Percentiles rank a stretch among this genome's conserved stretches.
These are phyloP conservation scores for Podarcis siculus DNA, from an alignment of 2,797 vertebrate genomes.

Conservation along the genomic window DNA sequence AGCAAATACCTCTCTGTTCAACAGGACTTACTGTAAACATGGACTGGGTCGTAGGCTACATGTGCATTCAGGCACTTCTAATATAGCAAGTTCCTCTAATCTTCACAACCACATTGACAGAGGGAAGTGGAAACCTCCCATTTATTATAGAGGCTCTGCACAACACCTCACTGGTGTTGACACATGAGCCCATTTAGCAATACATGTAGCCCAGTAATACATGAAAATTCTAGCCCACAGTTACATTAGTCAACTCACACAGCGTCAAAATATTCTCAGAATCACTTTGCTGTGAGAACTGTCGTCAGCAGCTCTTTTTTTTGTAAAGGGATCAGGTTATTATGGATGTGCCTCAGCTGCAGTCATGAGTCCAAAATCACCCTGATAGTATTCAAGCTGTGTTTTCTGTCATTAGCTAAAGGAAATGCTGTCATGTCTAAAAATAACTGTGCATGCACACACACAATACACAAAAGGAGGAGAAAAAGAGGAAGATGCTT, in stretches of 20 bases:
- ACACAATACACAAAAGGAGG: not conserved
- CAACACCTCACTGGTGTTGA: not conserved
- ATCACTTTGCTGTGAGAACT: not conserved
- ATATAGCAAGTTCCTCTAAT: not conserved
- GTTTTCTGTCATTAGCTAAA: constrained; percentile 50
- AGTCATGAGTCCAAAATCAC: not conserved
- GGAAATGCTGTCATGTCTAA: constrained; percentile 65
- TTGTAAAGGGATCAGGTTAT: not conserved
- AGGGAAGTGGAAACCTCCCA: not conserved
- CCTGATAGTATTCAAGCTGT: not conserved
- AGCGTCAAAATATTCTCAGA: not conserved
- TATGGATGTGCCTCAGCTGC: not conserved
- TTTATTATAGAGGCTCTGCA: not conserved
- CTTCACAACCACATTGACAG: not conserved
- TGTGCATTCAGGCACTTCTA: not conserved
- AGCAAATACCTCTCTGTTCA: not conserved
- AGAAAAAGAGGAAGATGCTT: constrained; percentile 63
- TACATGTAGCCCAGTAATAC: not conserved
- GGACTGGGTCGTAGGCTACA: not conserved
- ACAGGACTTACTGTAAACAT: not conserved
- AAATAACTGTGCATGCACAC: constrained; percentile 13
- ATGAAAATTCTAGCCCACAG: not conserved
- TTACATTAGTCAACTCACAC: not conserved
- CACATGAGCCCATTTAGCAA: not conserved
- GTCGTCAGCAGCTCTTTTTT: not conserved